A percentile compares a stretch with the other conserved stretches of the same genome.
Evolutionary conservation across 2,797 vertebrate genomes (phyloP).

Genomic region (Cynopterus sphinx): DNA sequence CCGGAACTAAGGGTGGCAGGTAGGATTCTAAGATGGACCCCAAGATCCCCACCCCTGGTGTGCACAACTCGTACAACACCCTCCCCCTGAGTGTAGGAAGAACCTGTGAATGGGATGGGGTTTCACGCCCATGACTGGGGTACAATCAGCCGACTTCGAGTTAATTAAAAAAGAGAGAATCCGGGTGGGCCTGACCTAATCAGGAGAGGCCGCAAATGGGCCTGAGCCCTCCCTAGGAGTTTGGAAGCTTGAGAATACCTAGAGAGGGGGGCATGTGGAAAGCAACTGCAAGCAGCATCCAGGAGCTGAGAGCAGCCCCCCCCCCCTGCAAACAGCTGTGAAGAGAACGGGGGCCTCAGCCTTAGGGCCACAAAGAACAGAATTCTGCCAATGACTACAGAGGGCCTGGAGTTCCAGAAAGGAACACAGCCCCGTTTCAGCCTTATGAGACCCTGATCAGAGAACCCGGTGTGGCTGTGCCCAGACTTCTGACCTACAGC

Average conservation of each 20-base stretch:
- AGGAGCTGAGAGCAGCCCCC: neutral
- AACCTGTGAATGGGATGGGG: too few relatives aligned
- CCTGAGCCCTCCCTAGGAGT: neutral
- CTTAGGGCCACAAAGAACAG: neutral
- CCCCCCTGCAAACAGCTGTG: neutral
- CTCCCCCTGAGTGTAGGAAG: neutral
- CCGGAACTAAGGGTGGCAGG: neutral
- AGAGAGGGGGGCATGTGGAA: accelerated
- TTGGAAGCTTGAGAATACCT: neutral
- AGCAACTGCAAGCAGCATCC: neutral
- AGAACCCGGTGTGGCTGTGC: accelerated
- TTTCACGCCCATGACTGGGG: neutral
- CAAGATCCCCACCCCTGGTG: neutral
- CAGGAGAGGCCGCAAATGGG: neutral
- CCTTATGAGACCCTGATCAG: neutral
- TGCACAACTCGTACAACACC: accelerated
- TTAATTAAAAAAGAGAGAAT: neutral
- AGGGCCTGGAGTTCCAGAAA: neutral
- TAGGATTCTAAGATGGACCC: neutral
- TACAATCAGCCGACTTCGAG: neutral
- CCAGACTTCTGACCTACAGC: neutral
- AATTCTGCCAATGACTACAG: neutral
- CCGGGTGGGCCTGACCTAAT: neutral
- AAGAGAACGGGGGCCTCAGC: neutral
- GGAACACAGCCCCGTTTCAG: neutral